Percentiles rank a stretch among this genome's conserved stretches.
Conservation (phyloP, 2,888 invertebrate species). For the Trichogramma dendrolimi region DNA sequence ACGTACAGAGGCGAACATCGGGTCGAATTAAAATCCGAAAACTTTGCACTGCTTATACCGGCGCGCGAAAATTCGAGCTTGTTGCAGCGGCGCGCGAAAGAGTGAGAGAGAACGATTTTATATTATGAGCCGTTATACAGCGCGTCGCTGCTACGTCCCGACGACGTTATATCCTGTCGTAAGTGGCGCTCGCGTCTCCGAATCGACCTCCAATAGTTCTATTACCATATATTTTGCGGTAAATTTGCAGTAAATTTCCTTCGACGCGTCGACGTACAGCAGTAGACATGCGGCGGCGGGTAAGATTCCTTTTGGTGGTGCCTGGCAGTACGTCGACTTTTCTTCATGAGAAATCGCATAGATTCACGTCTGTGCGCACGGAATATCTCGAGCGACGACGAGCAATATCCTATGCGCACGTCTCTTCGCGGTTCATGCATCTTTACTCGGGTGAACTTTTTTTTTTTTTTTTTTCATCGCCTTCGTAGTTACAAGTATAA, state of each 20-base stretch:
- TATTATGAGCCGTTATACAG: too few species aligned
- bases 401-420: slow-evolving; percentile 12
- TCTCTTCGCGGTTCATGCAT: too few species aligned
- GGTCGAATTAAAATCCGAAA: too few species aligned
- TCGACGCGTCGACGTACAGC: slow-evolving; percentile 23
- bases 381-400: slow-evolving; percentile 12
- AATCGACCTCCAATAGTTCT: slow-evolving; percentile 32
- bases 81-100: slow-evolving; percentile 1
- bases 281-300: too few species aligned
- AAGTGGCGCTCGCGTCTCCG: slow-evolving; percentile 32
- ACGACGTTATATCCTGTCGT: slow-evolving; percentile 28
- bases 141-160: too few species aligned
- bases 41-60: too few species aligned
- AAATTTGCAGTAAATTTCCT: slow-evolving; percentile 31
- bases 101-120: not conserved
- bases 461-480: not conserved
- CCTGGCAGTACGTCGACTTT: too few species aligned
- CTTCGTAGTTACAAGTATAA: slow-evolving; percentile 20
- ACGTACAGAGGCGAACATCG: too few species aligned
- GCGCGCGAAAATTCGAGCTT: too few species aligned
- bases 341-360: too few species aligned
- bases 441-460: too few species aligned
- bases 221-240: slow-evolving; percentile 41
- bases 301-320: too few species aligned
- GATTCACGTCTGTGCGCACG: not conserved